Evolutionary conservation across 2,888 invertebrate genomes (phyloP), one percentile per base, ranked within the genome.

Genomic region (Congeria kusceri): DNA sequence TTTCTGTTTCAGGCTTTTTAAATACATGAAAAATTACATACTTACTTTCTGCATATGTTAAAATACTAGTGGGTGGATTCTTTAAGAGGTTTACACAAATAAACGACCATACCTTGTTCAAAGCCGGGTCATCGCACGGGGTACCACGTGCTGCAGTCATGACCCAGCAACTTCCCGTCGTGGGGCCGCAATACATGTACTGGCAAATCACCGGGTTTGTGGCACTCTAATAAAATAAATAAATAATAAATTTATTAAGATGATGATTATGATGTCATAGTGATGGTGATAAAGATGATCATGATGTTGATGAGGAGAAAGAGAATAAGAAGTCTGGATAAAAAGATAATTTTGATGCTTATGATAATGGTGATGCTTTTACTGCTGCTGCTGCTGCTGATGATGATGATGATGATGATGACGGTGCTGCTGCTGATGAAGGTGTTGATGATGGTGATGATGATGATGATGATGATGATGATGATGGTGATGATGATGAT

Each of bases 341-440:
- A 27, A 9, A 39, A 29, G 58, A 32, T 68, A 11, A 58, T 29
- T 32, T 25, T 59, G 63, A 53, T 71, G 39, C 25, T 63, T 23
- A 64, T 71, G 64, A 65, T 25, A 39, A 28, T 65, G 29, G 49
- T 59, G 23, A 75, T 59, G 27, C 32, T 56, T 2, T 1, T 56
- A 1, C 13, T 56, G n/a, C 11, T 56, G 18, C 13, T 15, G 39
- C 9, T 39, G 11, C 9, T 39, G 3, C n/a, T 9, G 9, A 53
- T 53, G n/a, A 25, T 25, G n/a, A 56, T 56, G 11, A 3, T 56
- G n/a, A 64, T 64, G 28, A 32, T 53, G n/a, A 29, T 71, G 44
- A 57, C 53, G 20, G 53, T 25, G n/a, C 9, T 56, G n/a, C 28
- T 56, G n/a, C 13, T 56, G 1, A 56, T 56, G 56, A 56, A 5